Conservation (phyloP, 2,797 vertebrate genomes). For the Macropus fuliginosus region DNA sequence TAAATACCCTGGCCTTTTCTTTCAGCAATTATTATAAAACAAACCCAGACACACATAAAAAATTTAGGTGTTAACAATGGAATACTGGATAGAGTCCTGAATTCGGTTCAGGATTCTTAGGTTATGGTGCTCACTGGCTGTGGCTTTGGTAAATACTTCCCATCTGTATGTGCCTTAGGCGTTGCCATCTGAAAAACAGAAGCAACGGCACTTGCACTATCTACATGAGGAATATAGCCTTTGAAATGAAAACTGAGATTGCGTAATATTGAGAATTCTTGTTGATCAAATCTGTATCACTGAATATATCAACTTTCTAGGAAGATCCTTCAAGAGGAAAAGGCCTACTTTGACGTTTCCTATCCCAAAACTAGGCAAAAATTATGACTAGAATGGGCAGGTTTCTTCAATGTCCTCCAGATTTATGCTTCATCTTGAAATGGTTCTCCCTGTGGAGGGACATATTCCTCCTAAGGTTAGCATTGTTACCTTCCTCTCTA, state of each 20-base stretch:
- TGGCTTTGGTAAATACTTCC: not conserved
- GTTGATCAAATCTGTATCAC: not conserved
- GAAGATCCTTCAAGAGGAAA: not conserved
- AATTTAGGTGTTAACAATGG: not conserved
- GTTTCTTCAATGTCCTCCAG: not conserved
- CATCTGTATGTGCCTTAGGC: not conserved
- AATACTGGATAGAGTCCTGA: not conserved
- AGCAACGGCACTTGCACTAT: not conserved
- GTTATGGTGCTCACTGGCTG: not conserved
- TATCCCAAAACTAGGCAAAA: not conserved
- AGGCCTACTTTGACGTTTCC: not conserved
- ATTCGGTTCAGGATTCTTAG: not conserved
- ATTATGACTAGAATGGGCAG: not conserved
- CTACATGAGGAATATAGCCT: not conserved
- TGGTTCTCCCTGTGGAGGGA: not conserved
- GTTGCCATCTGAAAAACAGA: not conserved
- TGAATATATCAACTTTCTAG: not conserved
- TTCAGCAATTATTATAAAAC: not conserved
- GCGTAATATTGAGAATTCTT: not conserved
- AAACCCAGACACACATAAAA: not conserved
- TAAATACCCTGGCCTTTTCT: not conserved
- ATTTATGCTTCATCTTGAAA: not conserved
- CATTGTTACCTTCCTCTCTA: not conserved
- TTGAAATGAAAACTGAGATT: not conserved
- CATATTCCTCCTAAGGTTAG: not conserved